These are phyloP conservation scores for Equus przewalskii DNA, from an alignment of 2,113 vertebrate genomes.

Conservation along the genomic window DNA sequence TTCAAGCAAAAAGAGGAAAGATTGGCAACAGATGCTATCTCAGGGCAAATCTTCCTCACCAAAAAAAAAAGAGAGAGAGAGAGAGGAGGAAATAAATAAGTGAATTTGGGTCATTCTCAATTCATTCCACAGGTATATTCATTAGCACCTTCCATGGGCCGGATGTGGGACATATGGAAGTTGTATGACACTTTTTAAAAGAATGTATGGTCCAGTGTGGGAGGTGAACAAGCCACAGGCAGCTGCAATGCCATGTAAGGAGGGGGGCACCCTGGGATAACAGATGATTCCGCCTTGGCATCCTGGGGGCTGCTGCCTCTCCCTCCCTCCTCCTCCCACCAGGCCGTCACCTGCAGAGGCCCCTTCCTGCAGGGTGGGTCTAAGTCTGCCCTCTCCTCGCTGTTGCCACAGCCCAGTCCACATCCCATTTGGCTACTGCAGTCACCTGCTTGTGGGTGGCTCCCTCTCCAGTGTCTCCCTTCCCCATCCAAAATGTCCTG, in stretches of 20 bases:
- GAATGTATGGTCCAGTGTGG: fast-evolving
- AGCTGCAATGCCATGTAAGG: fast-evolving
- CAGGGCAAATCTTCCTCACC: no score
- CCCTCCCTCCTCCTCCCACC: background rate
- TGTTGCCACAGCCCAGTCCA: background rate
- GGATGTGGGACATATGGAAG: background rate
- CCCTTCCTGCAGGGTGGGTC: no score
- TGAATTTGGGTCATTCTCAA: background rate
- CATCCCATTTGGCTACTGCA: background rate
- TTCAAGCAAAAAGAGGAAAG: no score
- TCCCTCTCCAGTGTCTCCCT: background rate
- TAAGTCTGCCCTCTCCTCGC: background rate
- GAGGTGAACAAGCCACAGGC: background rate
- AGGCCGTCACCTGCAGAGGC: background rate
- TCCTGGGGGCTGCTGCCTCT: background rate
- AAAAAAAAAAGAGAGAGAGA: no score
- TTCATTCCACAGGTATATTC: background rate
- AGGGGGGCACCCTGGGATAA: background rate
- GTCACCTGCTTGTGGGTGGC: no score
- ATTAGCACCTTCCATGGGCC: background rate
- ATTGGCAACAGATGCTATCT: no score
- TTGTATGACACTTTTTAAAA: background rate
- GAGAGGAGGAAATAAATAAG: no score
- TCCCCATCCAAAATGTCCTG: fast-evolving
- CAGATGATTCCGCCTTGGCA: background rate